Conservation (phyloP, 2,797 vertebrate species). For the Danio aesculapii region DNA sequence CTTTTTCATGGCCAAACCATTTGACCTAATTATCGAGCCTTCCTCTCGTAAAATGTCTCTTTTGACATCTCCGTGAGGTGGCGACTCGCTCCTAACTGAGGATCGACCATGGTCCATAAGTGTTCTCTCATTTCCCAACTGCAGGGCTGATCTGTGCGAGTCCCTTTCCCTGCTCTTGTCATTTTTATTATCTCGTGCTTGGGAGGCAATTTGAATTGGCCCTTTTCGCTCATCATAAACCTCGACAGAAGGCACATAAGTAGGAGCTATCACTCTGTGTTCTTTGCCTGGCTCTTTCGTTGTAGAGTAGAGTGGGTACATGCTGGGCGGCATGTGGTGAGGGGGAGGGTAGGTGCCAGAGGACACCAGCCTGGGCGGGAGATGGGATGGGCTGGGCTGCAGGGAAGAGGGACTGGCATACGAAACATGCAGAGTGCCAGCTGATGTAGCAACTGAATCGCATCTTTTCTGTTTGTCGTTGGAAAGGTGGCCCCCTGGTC, state of each 20-base stretch:
- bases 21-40: slow-evolving; percentile 91
- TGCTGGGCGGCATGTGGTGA: slow-evolving; percentile 78
- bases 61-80: slow-evolving; percentile 78
- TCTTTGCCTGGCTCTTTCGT: slow-evolving; percentile 87
- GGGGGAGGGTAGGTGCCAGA: slow-evolving; percentile 76
- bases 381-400: slow-evolving; percentile 72
- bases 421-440: slow-evolving; percentile 79
- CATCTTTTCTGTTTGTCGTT: slow-evolving; percentile 80
- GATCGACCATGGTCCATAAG: slow-evolving; percentile 74
- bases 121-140: slow-evolving; percentile 78
- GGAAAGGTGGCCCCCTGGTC: slow-evolving; percentile 70
- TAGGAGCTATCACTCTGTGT: slow-evolving; percentile 94
- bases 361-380: slow-evolving; percentile 63
- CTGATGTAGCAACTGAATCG: slow-evolving; percentile 77
- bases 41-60: slow-evolving; percentile 86
- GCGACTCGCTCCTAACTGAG: slow-evolving; percentile 78
- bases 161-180: slow-evolving; percentile 79
- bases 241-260: slow-evolving; percentile 96
- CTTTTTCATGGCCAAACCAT: slow-evolving; percentile 83
- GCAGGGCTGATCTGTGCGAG: slow-evolving; percentile 58
- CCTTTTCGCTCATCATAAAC: slow-evolving; percentile 91
- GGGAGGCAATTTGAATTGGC: slow-evolving; percentile 93
- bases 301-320: slow-evolving; percentile 83
- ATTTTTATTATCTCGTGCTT: slow-evolving; percentile 87
- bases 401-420: slow-evolving; percentile 85